phyloP scores from a whole-genome alignment of 2,113 vertebrate genomes.

The Engraulis encrasicolus region DNA sequence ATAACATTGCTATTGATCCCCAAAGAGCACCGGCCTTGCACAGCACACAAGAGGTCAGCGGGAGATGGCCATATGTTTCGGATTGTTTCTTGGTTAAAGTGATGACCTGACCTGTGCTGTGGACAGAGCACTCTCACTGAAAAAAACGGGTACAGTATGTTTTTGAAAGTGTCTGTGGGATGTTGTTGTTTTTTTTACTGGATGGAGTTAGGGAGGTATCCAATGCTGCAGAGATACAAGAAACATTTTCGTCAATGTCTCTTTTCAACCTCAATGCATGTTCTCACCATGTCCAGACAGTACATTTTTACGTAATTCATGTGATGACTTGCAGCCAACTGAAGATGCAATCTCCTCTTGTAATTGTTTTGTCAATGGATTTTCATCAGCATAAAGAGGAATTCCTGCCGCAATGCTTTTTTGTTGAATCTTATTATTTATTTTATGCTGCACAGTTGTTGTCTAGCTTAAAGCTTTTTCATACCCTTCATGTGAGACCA shows the following conservation, averaged over 20 bases:
- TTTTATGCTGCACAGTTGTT: no score
- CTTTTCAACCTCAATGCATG: background rate
- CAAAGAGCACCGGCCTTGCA: background rate
- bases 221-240: background rate
- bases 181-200: no score
- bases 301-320: no score
- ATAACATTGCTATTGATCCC: constrained; percentile 10
- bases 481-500: no score
- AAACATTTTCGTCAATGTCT: background rate
- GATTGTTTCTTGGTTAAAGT: background rate
- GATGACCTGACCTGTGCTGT: constrained; percentile 17
- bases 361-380: no score
- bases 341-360: no score
- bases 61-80: background rate
- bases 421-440: no score
- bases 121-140: background rate
- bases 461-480: no score
- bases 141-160: background rate
- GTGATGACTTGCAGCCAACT: no score
- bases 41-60: background rate
- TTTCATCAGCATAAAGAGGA: no score
- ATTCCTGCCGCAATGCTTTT: no score
- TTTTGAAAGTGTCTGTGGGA: background rate
- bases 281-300: background rate
- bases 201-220: background rate